phyloP scores from a whole-genome alignment of 2,797 vertebrate species.

The Fringilla coelebs region DNA sequence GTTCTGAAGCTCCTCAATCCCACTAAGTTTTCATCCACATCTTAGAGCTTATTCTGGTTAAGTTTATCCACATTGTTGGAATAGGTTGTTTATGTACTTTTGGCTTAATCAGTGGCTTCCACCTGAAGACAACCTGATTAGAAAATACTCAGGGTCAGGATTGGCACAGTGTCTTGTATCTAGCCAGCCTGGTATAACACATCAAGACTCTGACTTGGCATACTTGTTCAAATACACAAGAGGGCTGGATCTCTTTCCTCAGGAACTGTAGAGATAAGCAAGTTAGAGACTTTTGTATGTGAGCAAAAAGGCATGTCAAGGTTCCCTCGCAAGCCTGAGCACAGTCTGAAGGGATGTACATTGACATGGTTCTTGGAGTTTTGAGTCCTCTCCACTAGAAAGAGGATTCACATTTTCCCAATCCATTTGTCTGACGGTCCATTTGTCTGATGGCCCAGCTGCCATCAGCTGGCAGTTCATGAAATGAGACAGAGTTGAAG shows the following conservation, averaged over 20 bases:
- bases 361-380: not conserved
- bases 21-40: not conserved
- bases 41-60: not conserved
- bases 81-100: not conserved
- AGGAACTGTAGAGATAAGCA: not conserved
- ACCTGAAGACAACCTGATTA: not conserved
- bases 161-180: not conserved
- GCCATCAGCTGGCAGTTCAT: not conserved
- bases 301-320: not conserved
- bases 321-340: not conserved
- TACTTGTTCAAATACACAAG: not conserved
- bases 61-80: not conserved
- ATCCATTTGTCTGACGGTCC: not conserved
- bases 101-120: not conserved
- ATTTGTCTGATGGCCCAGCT: too few relatives aligned
- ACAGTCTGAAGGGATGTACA: not conserved
- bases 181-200: not conserved
- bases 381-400: not conserved
- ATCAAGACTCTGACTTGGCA: not conserved
- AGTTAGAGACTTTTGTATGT: not conserved
- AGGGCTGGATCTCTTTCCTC: not conserved
- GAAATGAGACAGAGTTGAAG: not conserved
- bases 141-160: not conserved
- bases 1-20: not conserved
- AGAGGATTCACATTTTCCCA: not conserved